A percentile compares a stretch with the other conserved stretches of the same genome.
These are phyloP conservation scores for Apis laboriosa DNA, from an alignment of 1,140 invertebrate species.

Conservation along the genomic window DNA sequence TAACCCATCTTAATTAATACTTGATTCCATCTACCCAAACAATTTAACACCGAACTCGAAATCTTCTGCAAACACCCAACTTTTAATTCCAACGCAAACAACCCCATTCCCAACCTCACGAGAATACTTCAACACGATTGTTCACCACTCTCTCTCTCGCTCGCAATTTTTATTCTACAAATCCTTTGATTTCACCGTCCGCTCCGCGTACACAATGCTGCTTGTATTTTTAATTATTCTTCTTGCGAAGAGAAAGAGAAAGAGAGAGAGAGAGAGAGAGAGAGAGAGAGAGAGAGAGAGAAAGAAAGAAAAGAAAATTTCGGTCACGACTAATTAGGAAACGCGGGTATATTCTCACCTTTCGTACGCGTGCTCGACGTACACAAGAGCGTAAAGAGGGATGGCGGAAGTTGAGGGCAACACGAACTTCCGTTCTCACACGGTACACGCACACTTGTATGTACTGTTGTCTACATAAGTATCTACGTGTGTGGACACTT, in stretches of 20 bases:
- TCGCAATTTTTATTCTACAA: neutral
- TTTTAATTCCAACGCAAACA: neutral
- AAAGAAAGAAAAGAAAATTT: constrained; percentile 11
- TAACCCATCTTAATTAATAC: neutral
- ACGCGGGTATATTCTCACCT: constrained; percentile 1
- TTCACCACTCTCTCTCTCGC: neutral
- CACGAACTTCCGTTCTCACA: neutral
- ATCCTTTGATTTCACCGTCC: neutral
- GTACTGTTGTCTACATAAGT: too few relatives aligned
- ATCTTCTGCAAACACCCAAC: neutral
- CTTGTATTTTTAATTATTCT: constrained; percentile 33
- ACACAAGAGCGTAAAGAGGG: neutral
- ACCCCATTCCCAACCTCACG: neutral
- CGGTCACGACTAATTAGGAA: constrained; percentile 32
- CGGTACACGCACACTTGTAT: neutral
- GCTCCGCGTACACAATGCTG: neutral
- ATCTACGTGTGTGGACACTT: too few relatives aligned
- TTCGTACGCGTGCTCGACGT: neutral
- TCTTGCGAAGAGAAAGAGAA: too few relatives aligned
- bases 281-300: too few relatives aligned
- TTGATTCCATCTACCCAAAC: neutral
- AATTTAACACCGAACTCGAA: neutral
- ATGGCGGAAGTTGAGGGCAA: neutral
- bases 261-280: too few relatives aligned
- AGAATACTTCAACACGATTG: neutral